phyloP scores from a whole-genome alignment of 1,140 invertebrate genomes.

The Pogonognathellus flavescens region DNA sequence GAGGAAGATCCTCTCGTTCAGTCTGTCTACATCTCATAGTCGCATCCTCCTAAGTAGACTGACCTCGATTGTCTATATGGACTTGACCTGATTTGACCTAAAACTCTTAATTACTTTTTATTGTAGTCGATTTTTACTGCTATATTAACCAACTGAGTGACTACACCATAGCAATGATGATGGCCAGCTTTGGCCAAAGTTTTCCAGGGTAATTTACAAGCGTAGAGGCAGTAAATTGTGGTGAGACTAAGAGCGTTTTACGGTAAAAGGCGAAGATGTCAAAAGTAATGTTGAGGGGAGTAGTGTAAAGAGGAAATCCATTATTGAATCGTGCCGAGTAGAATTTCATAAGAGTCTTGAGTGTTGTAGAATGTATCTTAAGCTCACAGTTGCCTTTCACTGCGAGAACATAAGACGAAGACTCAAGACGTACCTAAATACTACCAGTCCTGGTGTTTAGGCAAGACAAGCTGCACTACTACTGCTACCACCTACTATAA shows the following conservation, averaged over 20 bases:
- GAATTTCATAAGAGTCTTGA: slow-evolving; percentile 49
- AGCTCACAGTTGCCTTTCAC: neutral
- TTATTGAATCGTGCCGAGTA: slow-evolving; percentile 48
- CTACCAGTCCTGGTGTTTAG: neutral
- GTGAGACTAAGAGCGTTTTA: slow-evolving; percentile 48
- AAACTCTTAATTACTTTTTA: slow-evolving; percentile 50
- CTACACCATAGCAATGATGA: neutral
- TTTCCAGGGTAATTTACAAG: slow-evolving; percentile 46
- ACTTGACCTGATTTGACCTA: slow-evolving; percentile 44
- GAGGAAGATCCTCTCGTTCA: neutral
- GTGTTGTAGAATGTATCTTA: slow-evolving; percentile 39
- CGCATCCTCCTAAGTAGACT: neutral
- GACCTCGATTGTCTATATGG: slow-evolving; percentile 39
- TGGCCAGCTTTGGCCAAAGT: slow-evolving; percentile 24
- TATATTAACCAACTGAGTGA: neutral
- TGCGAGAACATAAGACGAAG: neutral
- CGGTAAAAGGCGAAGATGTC: slow-evolving; percentile 43
- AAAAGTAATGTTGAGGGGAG: slow-evolving; percentile 49
- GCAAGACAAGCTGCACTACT: too few species aligned
- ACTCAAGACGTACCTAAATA: neutral
- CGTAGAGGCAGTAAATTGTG: slow-evolving; percentile 40
- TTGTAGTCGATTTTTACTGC: slow-evolving; percentile 35
- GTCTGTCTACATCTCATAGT: slow-evolving; percentile 32
- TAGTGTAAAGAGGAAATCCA: slow-evolving; percentile 47
- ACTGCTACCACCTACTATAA: too few species aligned